Percentiles rank a stretch among this genome's conserved stretches.
phyloP scores from a whole-genome alignment of 2,113 vertebrate genomes.

The Syrmaticus mikado region DNA sequence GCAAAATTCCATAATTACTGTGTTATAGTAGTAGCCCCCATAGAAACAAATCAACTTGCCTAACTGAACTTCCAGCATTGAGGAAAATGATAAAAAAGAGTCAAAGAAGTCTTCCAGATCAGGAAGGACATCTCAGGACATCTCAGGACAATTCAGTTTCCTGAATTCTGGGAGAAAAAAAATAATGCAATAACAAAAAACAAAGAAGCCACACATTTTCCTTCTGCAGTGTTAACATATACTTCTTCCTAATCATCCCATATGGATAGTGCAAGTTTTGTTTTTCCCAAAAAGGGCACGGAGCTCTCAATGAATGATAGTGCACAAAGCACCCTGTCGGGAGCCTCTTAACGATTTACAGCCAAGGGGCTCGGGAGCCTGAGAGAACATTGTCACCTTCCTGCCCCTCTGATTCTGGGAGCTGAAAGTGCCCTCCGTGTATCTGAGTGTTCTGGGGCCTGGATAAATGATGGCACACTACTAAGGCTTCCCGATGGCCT shows the following conservation, averaged over 20 bases:
- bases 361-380: background rate
- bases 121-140: background rate
- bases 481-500: background rate
- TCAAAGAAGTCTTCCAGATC: background rate
- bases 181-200: background rate
- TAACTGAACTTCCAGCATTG: background rate
- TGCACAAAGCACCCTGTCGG: background rate
- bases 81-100: background rate
- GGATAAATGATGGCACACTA: background rate
- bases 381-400: background rate
- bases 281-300: background rate
- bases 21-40: background rate
- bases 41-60: background rate
- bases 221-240: background rate
- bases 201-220: background rate
- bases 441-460: background rate
- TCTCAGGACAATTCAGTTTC: background rate
- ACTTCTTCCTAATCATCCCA: constrained; percentile 9
- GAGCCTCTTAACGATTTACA: background rate
- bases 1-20: background rate
- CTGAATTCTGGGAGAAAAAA: background rate
- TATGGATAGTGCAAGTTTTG: constrained; percentile 8
- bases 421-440: background rate
- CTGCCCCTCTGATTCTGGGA: background rate
- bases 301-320: background rate